Evolutionary conservation across 2,797 vertebrate species (phyloP).

Genomic region (Chloroceryle amazona): DNA sequence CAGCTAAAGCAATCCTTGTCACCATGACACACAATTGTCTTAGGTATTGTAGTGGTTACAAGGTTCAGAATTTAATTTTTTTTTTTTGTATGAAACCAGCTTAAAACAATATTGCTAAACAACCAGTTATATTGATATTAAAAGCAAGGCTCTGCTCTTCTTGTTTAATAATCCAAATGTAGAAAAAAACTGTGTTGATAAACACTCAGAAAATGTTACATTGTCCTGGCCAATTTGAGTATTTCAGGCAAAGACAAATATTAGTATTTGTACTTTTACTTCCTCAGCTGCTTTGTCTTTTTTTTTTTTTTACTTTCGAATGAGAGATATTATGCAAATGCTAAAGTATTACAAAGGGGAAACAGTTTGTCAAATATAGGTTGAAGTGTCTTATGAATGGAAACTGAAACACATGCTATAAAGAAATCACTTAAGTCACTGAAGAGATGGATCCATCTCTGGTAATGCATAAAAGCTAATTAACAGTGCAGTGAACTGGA

Average conservation of each 20-base stretch:
- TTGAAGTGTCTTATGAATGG: constrained; percentile 21
- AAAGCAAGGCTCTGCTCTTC: background rate
- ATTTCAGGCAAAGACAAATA: background rate
- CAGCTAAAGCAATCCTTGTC: background rate
- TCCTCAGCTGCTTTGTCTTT: background rate
- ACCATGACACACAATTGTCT: background rate
- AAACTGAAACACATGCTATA: background rate
- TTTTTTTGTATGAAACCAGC: background rate
- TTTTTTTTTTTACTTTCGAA: background rate
- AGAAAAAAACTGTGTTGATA: background rate
- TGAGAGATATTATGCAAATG: background rate
- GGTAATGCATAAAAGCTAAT: constrained; percentile 27
- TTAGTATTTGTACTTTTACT: background rate
- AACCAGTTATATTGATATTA: background rate
- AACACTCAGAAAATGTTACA: background rate
- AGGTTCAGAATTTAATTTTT: background rate
- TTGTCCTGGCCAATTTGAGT: background rate
- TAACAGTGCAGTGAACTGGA: constrained; percentile 6
- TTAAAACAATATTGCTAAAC: background rate
- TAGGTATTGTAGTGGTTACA: background rate
- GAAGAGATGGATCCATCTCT: background rate
- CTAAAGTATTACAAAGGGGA: background rate
- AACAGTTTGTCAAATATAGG: background rate
- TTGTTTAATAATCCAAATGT: background rate
- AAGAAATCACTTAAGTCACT: background rate